Base-by-base conservation (phyloP, 2,113 vertebrate species). In the Fregetta grallaria region DNA sequence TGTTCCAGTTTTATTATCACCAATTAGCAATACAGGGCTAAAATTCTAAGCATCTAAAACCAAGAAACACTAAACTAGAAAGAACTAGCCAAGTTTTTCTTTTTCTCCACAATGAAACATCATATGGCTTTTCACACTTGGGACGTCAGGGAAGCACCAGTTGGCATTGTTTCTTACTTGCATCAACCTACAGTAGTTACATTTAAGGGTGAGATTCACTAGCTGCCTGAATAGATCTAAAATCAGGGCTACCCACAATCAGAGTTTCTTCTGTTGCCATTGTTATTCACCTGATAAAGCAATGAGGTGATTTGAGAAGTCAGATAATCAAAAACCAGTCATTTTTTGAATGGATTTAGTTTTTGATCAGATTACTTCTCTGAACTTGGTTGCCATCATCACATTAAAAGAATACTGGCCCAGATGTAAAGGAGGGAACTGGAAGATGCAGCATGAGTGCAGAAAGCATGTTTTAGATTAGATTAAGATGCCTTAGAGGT, bases 251-350 rank as follows among this genome's bases (percentile, higher is more conserved):
- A 34, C 5, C 5, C 7, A 65, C 17, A 72, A 26, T 12, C 16
- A 63, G 44, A 65, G 14, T 27, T 89, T 56, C 21, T 79, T 72
- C 22, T 50, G 11, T 47, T 77, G 92, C n/a, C 2, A 0, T 81
- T 42, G 16, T 55, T 59, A 71, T 15, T 36, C n/a, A 50, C 2
- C 17, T 47, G 20, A 66, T 15, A 70, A 56, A 52, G 7, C 9
- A 86, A 76, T 15, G 3, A 76, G 25, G 7, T 78, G 19, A 42
- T 82, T 50, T 71, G 32, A 71, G 23, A 67, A 74, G 16, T 25
- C 11, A 25, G 50, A 17, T 13, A 9, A 6, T 50, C 3, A 87
- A 74, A 90, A 84, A 3, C 0, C 2, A 44, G 4, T 3, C 1
- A 26, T 44, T 40, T 86, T 59, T 23, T 2, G 71, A 67, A 40